These are phyloP conservation scores for Myiozetetes cayanensis DNA, from an alignment of 2,113 vertebrate genomes.

Conservation along the genomic window DNA sequence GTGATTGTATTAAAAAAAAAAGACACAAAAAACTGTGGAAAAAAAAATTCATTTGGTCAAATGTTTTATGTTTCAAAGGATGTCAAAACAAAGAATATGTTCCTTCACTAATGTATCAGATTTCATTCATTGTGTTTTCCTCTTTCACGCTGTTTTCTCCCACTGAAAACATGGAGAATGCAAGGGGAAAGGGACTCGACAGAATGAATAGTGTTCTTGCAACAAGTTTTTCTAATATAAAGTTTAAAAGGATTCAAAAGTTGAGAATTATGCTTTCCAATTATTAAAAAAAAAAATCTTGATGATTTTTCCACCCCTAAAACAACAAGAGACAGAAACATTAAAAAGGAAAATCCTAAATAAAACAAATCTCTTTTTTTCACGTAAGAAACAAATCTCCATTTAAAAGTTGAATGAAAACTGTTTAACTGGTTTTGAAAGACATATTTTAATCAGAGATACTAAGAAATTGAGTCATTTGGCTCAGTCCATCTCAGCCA, in stretches of 20 bases:
- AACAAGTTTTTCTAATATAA: background rate
- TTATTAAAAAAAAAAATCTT: background rate
- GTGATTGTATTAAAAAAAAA: background rate
- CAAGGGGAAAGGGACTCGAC: background rate
- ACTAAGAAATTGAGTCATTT: constrained; percentile 23
- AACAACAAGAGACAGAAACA: background rate
- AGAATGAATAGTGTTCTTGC: background rate
- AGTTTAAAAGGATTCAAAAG: background rate
- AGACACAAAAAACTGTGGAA: background rate
- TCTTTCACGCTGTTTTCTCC: background rate
- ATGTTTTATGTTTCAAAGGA: background rate
- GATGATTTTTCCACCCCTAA: background rate
- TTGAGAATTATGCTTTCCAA: background rate
- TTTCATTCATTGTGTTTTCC: background rate
- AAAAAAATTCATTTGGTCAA: background rate
- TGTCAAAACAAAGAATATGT: background rate
- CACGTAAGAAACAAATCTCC: background rate
- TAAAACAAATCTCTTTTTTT: background rate
- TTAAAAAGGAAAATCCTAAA: constrained; percentile 1
- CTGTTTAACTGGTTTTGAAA: constrained; percentile 6
- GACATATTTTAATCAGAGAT: background rate
- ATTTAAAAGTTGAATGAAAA: background rate
- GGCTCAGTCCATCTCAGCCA: background rate
- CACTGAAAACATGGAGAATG: background rate
- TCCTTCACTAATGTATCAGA: background rate